Evolutionary conservation across 2,797 vertebrate genomes (phyloP).

Genomic region (Phrynocephalus forsythii): DNA sequence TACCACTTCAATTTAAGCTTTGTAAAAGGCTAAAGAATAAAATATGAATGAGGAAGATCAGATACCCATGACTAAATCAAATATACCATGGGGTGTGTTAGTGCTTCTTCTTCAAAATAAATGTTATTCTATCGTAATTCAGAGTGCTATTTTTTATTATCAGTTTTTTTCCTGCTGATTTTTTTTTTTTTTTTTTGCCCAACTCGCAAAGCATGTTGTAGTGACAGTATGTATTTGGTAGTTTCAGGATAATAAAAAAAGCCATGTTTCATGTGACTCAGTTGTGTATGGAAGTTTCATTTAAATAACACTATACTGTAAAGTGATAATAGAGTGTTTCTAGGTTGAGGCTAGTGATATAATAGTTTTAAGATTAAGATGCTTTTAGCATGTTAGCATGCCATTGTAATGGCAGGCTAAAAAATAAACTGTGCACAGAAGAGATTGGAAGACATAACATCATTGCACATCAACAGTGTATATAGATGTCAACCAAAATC

Average conservation of each 20-base stretch:
- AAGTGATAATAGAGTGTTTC: neutral
- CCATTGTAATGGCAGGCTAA: neutral
- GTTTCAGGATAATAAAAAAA: neutral
- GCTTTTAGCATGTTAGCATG: too few relatives aligned
- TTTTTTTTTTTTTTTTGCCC: too few relatives aligned
- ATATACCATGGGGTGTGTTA: neutral
- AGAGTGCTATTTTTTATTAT: neutral
- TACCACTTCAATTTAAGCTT: too few relatives aligned
- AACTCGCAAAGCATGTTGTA: neutral
- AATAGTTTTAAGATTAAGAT: too few relatives aligned
- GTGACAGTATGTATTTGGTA: neutral
- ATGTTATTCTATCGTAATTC: neutral
- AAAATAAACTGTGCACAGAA: neutral
- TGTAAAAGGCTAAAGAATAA: neutral
- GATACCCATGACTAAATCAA: neutral
- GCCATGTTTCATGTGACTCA: neutral
- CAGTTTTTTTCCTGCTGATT: too few relatives aligned
- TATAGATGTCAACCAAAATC: conserved; percentile 21
- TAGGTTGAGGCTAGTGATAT: too few relatives aligned
- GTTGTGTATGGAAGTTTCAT: neutral
- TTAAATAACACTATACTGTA: neutral
- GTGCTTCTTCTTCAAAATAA: neutral
- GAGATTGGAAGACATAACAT: conserved; percentile 7
- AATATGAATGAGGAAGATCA: neutral
- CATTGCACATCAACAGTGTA: neutral